Base-by-base conservation (phyloP, 2,888 invertebrate species). In the Caenorhabditis uteleia region DNA sequence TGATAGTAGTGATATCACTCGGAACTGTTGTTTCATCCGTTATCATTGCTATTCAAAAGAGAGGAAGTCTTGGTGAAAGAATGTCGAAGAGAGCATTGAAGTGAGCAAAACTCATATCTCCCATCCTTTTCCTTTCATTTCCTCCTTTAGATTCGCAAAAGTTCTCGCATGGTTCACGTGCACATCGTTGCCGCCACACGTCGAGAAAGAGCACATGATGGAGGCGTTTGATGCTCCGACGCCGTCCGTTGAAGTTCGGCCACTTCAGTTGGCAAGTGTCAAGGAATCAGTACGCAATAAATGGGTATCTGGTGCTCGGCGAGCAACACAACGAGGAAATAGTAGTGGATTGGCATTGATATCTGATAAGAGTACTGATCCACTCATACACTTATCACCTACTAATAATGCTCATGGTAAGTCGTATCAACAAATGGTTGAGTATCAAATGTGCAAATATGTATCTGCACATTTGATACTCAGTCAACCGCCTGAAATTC, bases 21-120 rank as follows among this genome's bases (percentile, higher is more conserved):
- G 85, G 86, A 34, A 86, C 86, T 6, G 84, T 84, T 10, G 84
- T 85, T 77, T 85, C 85, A 6, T 84, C 85, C 4, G 79, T 86
- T 29, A 85, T 86, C 16, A 81, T 86, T 47, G 85, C 85, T 59
- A 83, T 86, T 10, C 85, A 86, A 69, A 85, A 86, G 66, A 59
- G 78, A 42, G 81, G 81, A 27, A 66, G 78, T 42, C 58, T 80
- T 14, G 81, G 81, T 26, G 81, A 81, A 53, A 56, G 81, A 21
- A 68, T 81, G 43, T 70, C 70, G 18, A 70, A 62, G 42, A 61
- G 70, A 21, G 67, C 79, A 2, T 64, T 82, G 36, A 68, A 60
- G 64, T n/a, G n/a, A n/a, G n/a, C n/a, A n/a, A n/a, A n/a, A n/a
- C n/a, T n/a, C 71, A 26, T 26, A 45, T 53, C 16, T 21, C 20